Evolutionary conservation across 2,888 invertebrate species (phyloP), one percentile per base, ranked within the genome.

Genomic region (Achlya flavicornis): DNA sequence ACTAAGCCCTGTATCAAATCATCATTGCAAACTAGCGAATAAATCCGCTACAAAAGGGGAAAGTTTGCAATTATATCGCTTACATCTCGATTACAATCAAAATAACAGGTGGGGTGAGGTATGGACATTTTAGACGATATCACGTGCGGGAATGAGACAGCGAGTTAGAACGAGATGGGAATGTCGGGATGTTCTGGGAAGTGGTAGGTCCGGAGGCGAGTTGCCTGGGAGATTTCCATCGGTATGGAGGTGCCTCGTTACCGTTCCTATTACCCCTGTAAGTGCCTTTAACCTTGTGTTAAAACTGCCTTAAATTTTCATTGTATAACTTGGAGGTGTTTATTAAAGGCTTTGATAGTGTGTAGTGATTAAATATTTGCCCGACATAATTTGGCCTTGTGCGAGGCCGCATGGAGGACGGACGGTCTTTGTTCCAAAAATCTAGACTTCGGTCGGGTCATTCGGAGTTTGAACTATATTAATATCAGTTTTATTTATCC

Each of bases 171-270:
- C 64, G 80, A 69, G 79, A 76, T 68, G 64, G 67, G 38, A 32
- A 67, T 57, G 57, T 67, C 73, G 77, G 70, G 77, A 75, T 77
- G 79, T 82, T 79, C 81, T 79, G 81, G 81, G 83, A 81, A 80
- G 79, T 71, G 69, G 67, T 72, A 75, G 73, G 75, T 79, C 77
- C 81, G 76, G 73, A 74, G 74, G 75, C 78, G 82, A 92, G 93
- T 93, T 92, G 93, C 92, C 92, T 86, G 90, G 93, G 92, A 90
- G 92, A 92, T 85, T 78, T 90, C 88, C 76, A 69, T 77, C 88
- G 87, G 83, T 74, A 94, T 94, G 94, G 94, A 94, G 90, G 93
- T 94, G 92, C 92, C 93, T 72, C 89, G 93, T 58, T 93, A 91
- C 87, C 91, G 94, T 68, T 88, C 93, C 57, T 92, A 86, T 77